Percentiles rank a stretch among this genome's conserved stretches.
Conservation (phyloP, 1,140 invertebrate species). For the Papilio aristodemus region DNA sequence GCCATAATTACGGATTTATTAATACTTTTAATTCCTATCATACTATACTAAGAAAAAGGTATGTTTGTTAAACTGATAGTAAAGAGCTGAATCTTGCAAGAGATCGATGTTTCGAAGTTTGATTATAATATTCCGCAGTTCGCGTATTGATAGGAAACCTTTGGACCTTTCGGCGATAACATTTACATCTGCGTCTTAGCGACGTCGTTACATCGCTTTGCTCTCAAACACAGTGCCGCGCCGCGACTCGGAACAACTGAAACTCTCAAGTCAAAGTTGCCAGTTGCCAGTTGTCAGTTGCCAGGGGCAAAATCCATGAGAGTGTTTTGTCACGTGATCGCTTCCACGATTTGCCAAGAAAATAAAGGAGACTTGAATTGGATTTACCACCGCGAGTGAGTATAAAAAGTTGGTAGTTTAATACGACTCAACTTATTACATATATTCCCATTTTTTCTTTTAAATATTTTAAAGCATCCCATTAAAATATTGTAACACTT, state of each 20-base stretch:
- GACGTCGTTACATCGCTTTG: constrained; percentile 72
- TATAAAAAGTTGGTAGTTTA: constrained; percentile 62
- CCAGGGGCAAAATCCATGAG: constrained; percentile 74
- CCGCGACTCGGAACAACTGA: constrained; percentile 45
- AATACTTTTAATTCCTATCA: too few species aligned
- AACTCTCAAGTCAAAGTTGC: constrained; percentile 73
- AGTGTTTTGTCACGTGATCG: constrained; percentile 77
- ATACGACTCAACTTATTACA: constrained; percentile 49
- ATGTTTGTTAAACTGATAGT: too few species aligned
- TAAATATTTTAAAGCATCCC: too few species aligned
- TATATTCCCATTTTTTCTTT: too few species aligned
- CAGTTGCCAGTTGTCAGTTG: constrained; percentile 75
- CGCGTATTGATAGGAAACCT: constrained; percentile 31
- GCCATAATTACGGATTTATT: too few species aligned
- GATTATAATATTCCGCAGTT: constrained; percentile 37
- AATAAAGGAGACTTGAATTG: constrained; percentile 69
- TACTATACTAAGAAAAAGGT: too few species aligned
- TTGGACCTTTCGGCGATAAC: constrained; percentile 47
- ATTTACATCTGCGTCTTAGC: constrained; percentile 62
- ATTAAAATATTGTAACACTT: too few species aligned
- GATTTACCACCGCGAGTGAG: constrained; percentile 61
- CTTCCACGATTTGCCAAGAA: constrained; percentile 76
- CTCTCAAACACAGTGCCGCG: constrained; percentile 68
- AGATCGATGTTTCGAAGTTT: too few species aligned
- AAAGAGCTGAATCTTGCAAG: too few species aligned